Percentiles rank a stretch among this genome's conserved stretches.
phyloP scores from a whole-genome alignment of 2,888 invertebrate species.

The Heterodera filipjevi region DNA sequence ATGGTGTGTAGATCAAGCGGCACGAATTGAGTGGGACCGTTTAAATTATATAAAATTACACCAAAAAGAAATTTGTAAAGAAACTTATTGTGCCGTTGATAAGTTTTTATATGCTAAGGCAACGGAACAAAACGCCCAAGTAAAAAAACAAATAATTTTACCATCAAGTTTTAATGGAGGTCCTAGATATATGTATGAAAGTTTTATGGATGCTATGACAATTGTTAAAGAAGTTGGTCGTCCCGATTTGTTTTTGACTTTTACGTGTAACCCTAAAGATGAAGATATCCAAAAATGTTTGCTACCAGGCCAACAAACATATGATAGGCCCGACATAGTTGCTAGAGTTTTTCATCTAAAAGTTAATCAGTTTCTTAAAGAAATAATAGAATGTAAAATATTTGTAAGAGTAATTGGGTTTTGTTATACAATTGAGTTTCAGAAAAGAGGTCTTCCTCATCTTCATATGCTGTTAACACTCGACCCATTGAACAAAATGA shows the following conservation, averaged over 20 bases:
- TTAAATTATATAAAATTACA: constrained; percentile 3
- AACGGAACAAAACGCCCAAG: not conserved
- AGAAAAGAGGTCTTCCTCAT: too few species aligned
- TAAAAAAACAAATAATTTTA: not conserved
- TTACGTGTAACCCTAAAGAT: too few species aligned
- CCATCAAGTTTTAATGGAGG: not conserved
- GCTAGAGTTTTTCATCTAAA: too few species aligned
- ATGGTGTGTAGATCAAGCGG: not conserved
- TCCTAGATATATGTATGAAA: not conserved
- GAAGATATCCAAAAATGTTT: too few species aligned
- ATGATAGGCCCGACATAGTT: too few species aligned
- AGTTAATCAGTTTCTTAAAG: too few species aligned
- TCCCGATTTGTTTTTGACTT: too few species aligned
- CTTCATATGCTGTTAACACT: not conserved
- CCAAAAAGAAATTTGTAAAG: constrained; percentile 13
- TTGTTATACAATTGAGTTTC: too few species aligned
- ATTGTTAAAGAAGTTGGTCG: not conserved
- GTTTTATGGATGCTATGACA: constrained; percentile 9
- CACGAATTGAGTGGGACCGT: not conserved
- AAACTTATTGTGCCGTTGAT: not conserved
- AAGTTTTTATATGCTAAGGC: not conserved
- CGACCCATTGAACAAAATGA: not conserved
- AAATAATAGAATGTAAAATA: too few species aligned
- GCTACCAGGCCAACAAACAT: too few species aligned
- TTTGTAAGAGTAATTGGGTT: too few species aligned